Evolutionary conservation across 2,113 vertebrate species (phyloP), one percentile per base, ranked within the genome.

Genomic region (Nanorana parkeri): DNA sequence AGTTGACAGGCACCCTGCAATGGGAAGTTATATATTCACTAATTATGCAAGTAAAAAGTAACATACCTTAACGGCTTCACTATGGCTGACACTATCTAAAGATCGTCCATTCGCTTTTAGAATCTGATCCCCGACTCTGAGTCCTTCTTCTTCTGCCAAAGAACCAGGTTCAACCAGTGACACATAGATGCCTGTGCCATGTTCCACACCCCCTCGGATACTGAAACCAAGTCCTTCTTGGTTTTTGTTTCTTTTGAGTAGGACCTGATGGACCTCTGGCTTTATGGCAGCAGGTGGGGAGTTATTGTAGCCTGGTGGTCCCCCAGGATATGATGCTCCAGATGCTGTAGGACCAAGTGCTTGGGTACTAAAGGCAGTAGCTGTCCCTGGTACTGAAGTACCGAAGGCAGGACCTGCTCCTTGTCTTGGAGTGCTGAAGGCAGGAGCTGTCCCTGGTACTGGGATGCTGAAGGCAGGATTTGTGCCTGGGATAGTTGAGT

Each of bases 141-240:
- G 91, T 19, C 97, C 97, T 84, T 99, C 95, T 52, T 95, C 95
- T 88, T 98, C 96, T 0, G 97, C 97, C 90, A 99, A 89, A 17
- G 97, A 99, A 3, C 95, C 96, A 0, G 96, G 96, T 66, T 98
- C 97, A 90, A 99, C 97, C 73, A 98, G 94, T 0, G 97, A 99
- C 86, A 99, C 96, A 68, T 96, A 99, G 92, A 99, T 99, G 0
- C 97, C 97, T 58, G 98, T 96, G 0, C 97, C 96, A 82, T 99
- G 97, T 92, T 99, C 97, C 7, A 97, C 94, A 0, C 97, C 97
- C 0, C 97, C 97, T 5, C 97, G 96, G 89, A 99, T 98, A 86
- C 97, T 99, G 93, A 99, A 99, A 71, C 97, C 97, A 87, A 99
- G 88, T 2, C 97, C 97, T 78, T 99, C 96, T 83, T 97, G 93